These are phyloP conservation scores for Endotricha flammealis DNA, from an alignment of 2,888 invertebrate species.

Conservation along the genomic window DNA sequence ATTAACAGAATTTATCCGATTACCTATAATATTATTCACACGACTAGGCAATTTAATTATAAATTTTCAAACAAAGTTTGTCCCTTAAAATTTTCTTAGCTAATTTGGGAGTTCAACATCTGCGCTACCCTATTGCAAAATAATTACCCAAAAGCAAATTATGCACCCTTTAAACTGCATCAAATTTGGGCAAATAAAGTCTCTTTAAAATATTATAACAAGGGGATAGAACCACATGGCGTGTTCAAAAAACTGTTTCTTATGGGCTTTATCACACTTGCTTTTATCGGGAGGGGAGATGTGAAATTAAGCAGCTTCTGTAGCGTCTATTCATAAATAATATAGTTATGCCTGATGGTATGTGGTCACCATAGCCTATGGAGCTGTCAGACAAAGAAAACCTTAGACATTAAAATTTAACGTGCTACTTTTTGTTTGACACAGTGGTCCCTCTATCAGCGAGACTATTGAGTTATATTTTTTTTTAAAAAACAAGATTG, in stretches of 20 bases:
- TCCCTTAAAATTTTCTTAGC: slow-evolving; percentile 54
- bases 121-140: slow-evolving; percentile 71
- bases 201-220: slow-evolving; percentile 57
- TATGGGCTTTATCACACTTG: slow-evolving; percentile 45
- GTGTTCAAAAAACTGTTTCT: slow-evolving; percentile 59
- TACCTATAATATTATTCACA: slow-evolving; percentile 41
- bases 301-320: slow-evolving; percentile 41
- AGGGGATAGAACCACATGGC: slow-evolving; percentile 63
- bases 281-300: slow-evolving; percentile 35
- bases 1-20: slow-evolving; percentile 8
- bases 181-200: slow-evolving; percentile 67
- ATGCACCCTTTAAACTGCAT: slow-evolving; percentile 75
- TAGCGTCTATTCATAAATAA: slow-evolving; percentile 21
- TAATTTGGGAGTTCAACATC: slow-evolving; percentile 59
- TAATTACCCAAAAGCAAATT: slow-evolving; percentile 72
- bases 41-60: slow-evolving; percentile 49
- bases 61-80: slow-evolving; percentile 51
- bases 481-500: too few species aligned
- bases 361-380: too few species aligned
- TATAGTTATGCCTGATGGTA: too few species aligned
- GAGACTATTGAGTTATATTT: too few species aligned
- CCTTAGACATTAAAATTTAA: too few species aligned
- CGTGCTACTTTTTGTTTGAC: too few species aligned
- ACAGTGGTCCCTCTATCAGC: too few species aligned
- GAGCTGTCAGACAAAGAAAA: too few species aligned